Conservation (phyloP, 1,140 invertebrate genomes). For the Calliopsis andreniformis region DNA sequence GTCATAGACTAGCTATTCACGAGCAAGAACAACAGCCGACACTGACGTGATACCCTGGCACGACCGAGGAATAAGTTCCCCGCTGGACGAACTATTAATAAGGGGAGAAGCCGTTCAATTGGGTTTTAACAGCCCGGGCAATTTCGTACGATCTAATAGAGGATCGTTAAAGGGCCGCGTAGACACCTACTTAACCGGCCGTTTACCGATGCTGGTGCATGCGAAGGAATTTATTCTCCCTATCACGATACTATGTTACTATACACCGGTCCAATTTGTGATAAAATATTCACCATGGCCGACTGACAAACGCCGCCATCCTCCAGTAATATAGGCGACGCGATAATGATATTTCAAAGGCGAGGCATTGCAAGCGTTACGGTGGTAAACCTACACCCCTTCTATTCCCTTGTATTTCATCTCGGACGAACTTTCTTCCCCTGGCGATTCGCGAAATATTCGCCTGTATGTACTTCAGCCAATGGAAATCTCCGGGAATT, state of each 20-base stretch:
- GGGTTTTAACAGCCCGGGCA: constrained; percentile 49
- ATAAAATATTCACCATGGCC: constrained; percentile 46
- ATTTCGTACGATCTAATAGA: constrained; percentile 51
- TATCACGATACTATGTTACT: constrained; percentile 21
- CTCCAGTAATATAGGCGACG: constrained; percentile 41
- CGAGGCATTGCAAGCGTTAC: background rate
- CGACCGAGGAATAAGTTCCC: constrained; percentile 11
- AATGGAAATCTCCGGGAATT: background rate
- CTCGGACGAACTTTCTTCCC: background rate
- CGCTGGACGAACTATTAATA: constrained; percentile 42
- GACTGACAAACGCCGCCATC: constrained; percentile 38
- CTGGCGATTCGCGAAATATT: background rate
- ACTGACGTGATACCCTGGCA: constrained; percentile 11
- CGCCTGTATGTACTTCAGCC: background rate
- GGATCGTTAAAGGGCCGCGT: constrained; percentile 48
- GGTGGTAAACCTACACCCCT: background rate
- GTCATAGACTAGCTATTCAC: background rate
- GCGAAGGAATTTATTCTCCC: constrained; percentile 51
- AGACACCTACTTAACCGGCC: constrained; percentile 51
- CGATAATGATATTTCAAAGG: constrained; percentile 51
- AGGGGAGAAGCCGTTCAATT: constrained; percentile 37
- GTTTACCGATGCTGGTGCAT: constrained; percentile 44
- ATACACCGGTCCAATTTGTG: constrained; percentile 46
- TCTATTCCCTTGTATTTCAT: background rate
- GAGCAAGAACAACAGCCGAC: background rate